Evolutionary conservation across 2,888 invertebrate species (phyloP).

Genomic region (Lordiphosa andalusiaca): DNA sequence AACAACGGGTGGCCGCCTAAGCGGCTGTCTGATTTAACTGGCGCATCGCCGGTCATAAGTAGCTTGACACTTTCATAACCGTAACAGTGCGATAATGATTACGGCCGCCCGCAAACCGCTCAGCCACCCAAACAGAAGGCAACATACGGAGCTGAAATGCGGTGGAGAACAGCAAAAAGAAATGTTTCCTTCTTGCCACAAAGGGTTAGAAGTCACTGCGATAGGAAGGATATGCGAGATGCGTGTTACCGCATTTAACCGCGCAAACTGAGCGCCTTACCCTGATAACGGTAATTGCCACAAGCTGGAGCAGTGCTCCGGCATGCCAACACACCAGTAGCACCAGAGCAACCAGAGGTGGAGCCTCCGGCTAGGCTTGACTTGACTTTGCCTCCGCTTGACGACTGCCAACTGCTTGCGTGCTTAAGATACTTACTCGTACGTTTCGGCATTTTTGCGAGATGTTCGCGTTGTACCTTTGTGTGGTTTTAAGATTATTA

Average conservation of each 20-base stretch:
- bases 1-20: constrained; percentile 66
- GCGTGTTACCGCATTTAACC: constrained; percentile 72
- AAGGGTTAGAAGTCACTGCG: constrained; percentile 65
- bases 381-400: constrained; percentile 19
- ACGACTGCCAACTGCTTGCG: constrained; percentile 46
- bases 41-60: constrained; percentile 69
- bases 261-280: constrained; percentile 60
- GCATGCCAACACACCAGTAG: too few relatives aligned
- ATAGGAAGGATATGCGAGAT: constrained; percentile 30
- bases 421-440: constrained; percentile 57
- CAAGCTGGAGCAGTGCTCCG: constrained; percentile 65
- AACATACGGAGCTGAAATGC: constrained; percentile 67
- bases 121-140: constrained; percentile 29
- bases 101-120: constrained; percentile 43
- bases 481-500: constrained; percentile 73
- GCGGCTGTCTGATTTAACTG: constrained; percentile 66
- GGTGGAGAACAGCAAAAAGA: constrained; percentile 54
- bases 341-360: too few relatives aligned
- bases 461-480: constrained; percentile 41
- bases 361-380: constrained; percentile 4
- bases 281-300: constrained; percentile 73
- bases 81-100: constrained; percentile 77
- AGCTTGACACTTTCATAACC: constrained; percentile 78
- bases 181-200: constrained; percentile 60
- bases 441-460: constrained; percentile 55